Evolutionary conservation across 2,113 vertebrate species (phyloP), one percentile per base, ranked within the genome.

Genomic region (Heliornis fulica): DNA sequence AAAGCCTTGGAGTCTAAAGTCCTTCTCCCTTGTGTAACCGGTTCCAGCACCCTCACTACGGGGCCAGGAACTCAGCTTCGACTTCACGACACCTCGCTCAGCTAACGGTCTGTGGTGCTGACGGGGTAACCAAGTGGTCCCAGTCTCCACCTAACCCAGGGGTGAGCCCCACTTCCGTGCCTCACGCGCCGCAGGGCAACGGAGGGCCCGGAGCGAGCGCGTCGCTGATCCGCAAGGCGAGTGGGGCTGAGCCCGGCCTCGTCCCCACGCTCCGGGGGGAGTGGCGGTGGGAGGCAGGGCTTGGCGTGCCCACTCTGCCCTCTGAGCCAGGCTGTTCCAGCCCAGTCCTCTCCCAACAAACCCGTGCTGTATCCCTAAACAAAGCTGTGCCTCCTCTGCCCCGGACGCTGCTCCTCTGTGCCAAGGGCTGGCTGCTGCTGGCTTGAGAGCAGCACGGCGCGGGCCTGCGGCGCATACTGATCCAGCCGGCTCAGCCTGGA

Each of bases 1-100:
- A 21, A 94, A 94, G 91, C 29, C 90, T 94, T 74, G 51, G 5
- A 20, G 94, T 54, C 90, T 86, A 90, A 96, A 96, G 96, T 97
- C 87, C 95, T 59, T 8, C 14, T 38, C 84, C 59, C 89, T 76
- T 85, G 91, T 79, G 84, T 59, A 95, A 64, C 53, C 14, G 4
- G 50, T 3, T 31, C 41, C 18, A 38, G 26, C 56, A 26, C 16
- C 87, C 32, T 4, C 70, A 18, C 36, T 2, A 26, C 0, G 0
- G 51, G 57, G 79, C 38, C 78, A 10, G 34, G 65, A 38, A 22
- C 11, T 29, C 3, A 20, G 56, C 72, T 48, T 15, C 23, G 81
- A 22, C 70, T 91, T 29, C 8, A 0, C 1, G 4, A 45, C 5
- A 32, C 1, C 63, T 31, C 8, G 4, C 14, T 86, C 64, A 6